Conservation (phyloP, 2,113 vertebrate species). For the Dolichallabes microphthalmus region DNA sequence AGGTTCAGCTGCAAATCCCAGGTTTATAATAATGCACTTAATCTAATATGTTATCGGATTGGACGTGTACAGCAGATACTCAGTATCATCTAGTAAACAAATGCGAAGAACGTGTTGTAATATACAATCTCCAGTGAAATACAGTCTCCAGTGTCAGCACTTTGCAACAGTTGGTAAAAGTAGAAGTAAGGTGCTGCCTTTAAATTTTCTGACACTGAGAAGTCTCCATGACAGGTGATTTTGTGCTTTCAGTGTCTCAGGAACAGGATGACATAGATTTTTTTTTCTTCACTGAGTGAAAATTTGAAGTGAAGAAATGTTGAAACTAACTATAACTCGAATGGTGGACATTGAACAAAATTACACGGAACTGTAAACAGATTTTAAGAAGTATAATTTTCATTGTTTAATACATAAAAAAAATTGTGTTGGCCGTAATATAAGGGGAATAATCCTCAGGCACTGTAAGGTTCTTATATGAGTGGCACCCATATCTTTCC, state of each 20-base stretch:
- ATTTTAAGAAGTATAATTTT: neutral
- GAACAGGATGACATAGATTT: neutral
- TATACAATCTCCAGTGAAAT: neutral
- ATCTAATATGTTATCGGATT: neutral
- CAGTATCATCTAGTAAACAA: neutral
- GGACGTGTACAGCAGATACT: neutral
- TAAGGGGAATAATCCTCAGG: neutral
- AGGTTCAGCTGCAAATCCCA: neutral
- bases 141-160: neutral
- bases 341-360: neutral
- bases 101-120: neutral
- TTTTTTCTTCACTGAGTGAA: neutral
- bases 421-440: neutral
- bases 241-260: neutral
- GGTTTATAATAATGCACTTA: slow-evolving; percentile 7
- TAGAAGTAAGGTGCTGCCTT: neutral
- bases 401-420: neutral
- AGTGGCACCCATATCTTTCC: neutral
- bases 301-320: neutral
- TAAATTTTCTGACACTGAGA: neutral
- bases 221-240: neutral
- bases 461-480: neutral
- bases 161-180: neutral
- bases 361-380: neutral
- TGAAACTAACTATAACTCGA: neutral